Evolutionary conservation across 2,888 invertebrate genomes (phyloP), one percentile per base, ranked within the genome.

Genomic region (Drosophila monieri): DNA sequence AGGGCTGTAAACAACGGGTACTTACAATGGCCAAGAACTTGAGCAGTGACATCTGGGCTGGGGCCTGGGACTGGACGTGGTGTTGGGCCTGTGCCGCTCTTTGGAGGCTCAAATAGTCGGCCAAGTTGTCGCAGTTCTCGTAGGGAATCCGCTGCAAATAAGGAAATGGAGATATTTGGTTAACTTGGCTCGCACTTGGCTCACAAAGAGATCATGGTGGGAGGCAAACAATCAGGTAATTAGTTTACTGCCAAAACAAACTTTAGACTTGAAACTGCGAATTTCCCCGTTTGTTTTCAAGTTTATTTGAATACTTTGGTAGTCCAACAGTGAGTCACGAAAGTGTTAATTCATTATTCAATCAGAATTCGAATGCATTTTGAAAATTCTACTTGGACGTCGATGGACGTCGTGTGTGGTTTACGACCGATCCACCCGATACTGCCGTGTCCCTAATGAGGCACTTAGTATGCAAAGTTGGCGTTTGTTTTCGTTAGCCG

Each of bases 1-100:
- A 6, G 27, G 44, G 21, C 49, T 30, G 51, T 49, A n/a, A 35
- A 35, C 35, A 35, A 35, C n/a, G 35, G 65, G 80, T 92, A 95
- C 95, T 95, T 94, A 95, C 95, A 93, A 95, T 94, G 88, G 95
- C 95, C 91, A 96, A 92, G 91, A 95, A 95, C 92, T 96, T 95
- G 78, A 96, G 93, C 78, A 91, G 79, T 68, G 91, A 91, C 91
- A 90, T 91, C 65, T 64, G 78, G 25, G 78, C 77, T 27, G 73
- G 51, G 23, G 53, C 57, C 79, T 74, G 35, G 27, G 72, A 65
- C 59, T 56, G 64, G 27, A 60, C 25, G 61, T 48, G 61, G 12
- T 35, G 15, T 12, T 39, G 53, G 14, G 65, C 71, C 71, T 74
- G 85, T 15, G 58, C 72, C 64, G 61, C 61, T 58, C 71, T 74